phyloP scores from a whole-genome alignment of 2,888 invertebrate species.

The Diarsia mendica region DNA sequence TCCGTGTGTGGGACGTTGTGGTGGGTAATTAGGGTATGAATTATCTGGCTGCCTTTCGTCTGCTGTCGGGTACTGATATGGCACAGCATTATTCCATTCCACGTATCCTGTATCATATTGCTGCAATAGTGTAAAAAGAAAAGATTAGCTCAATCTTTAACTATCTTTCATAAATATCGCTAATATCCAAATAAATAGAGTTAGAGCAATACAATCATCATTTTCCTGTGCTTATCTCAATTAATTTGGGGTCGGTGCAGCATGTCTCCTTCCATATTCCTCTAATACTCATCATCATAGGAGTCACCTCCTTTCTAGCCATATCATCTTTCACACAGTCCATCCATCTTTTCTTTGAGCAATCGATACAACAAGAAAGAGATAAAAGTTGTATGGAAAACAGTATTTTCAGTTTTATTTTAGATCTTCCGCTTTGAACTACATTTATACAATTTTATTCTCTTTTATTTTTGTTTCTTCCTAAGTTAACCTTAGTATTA shows the following conservation, averaged over 20 bases:
- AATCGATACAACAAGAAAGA: background rate
- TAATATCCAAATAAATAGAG: background rate
- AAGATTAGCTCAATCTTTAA: background rate
- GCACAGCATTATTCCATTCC: conserved; percentile 57
- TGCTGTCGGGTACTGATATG: conserved; percentile 51
- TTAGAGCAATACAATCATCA: background rate
- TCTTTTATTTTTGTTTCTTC: background rate
- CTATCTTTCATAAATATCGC: background rate
- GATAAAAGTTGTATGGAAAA: background rate
- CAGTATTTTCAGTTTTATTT: background rate
- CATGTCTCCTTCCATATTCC: no score
- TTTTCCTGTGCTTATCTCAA: no score
- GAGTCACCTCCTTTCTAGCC: no score
- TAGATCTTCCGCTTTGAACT: background rate
- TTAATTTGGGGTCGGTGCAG: no score
- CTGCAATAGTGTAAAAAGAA: conserved; percentile 45
- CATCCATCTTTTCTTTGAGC: no score
- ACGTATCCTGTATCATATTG: conserved; percentile 51
- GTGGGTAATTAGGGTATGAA: conserved; percentile 27
- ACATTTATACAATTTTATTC: background rate
- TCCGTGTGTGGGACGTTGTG: conserved; percentile 59
- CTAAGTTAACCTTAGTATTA: background rate
- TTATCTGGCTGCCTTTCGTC: conserved; percentile 42
- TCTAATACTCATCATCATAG: no score
- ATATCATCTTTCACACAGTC: no score